These are phyloP conservation scores for Sipha maydis DNA, from an alignment of 2,888 invertebrate species.

Conservation along the genomic window DNA sequence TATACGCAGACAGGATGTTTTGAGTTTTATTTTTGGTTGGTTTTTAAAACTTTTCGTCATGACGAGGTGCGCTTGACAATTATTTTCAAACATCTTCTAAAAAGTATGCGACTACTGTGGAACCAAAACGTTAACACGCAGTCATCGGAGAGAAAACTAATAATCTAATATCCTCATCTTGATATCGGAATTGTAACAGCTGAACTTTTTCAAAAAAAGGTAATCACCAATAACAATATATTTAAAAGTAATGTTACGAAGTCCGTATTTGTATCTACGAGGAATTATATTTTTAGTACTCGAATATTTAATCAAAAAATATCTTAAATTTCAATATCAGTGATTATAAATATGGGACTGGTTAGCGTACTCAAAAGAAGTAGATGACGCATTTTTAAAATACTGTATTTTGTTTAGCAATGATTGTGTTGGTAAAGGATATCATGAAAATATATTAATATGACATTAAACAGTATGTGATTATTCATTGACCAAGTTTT, in stretches of 20 bases:
- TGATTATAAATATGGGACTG: too few relatives aligned
- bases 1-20: too few relatives aligned
- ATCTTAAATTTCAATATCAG: background rate
- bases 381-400: slow-evolving; percentile 26
- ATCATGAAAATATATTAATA: background rate
- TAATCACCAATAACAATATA: background rate
- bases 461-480: too few relatives aligned
- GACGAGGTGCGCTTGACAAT: too few relatives aligned
- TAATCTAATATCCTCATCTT: too few relatives aligned
- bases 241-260: slow-evolving; percentile 2
- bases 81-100: too few relatives aligned
- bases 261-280: background rate
- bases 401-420: slow-evolving; percentile 8
- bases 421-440: background rate
- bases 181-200: background rate
- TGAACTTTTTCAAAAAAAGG: background rate
- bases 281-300: background rate
- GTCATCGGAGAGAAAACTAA: too few relatives aligned
- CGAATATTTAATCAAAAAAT: background rate
- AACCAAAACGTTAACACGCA: too few relatives aligned
- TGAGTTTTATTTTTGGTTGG: too few relatives aligned
- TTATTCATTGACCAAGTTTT: too few relatives aligned
- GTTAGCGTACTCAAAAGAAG: background rate
- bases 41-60: too few relatives aligned
- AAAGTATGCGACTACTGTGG: too few relatives aligned